Evolutionary conservation across 2,888 invertebrate genomes (phyloP).

Genomic region (Corythucha ciliata): DNA sequence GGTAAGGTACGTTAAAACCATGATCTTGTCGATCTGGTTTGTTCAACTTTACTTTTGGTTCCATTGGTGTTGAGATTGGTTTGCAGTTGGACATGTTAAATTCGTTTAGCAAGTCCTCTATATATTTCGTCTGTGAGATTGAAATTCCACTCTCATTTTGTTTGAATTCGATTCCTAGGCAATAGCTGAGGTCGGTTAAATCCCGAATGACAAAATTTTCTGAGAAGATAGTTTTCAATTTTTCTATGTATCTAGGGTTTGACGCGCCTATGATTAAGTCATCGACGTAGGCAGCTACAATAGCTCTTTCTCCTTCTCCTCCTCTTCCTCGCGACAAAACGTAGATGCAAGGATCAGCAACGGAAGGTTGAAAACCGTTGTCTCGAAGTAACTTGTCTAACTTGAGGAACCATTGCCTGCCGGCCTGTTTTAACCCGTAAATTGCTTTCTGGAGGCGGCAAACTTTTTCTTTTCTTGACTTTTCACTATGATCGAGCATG

Average conservation of each 20-base stretch:
- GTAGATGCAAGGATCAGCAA: slow-evolving; percentile 15
- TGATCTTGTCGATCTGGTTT: no score
- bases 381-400: slow-evolving; percentile 3
- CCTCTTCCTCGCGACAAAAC: neutral
- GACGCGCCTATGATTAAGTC: slow-evolving; percentile 11
- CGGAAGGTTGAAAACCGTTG: slow-evolving; percentile 5
- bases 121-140: slow-evolving; percentile 6
- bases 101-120: neutral
- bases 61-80: slow-evolving; percentile 6
- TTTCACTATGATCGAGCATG: slow-evolving; percentile 14
- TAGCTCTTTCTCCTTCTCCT: slow-evolving; percentile 7
- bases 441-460: slow-evolving; percentile 30
- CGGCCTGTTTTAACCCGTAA: slow-evolving; percentile 32
- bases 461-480: no score
- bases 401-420: slow-evolving; percentile 30
- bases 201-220: slow-evolving; percentile 15
- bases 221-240: neutral
- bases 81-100: slow-evolving; percentile 3
- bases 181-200: neutral
- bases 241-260: neutral
- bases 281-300: slow-evolving; percentile 6
- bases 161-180: slow-evolving; percentile 10
- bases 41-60: neutral
- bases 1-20: slow-evolving; percentile 7
- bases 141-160: slow-evolving; percentile 1